Evolutionary conservation across 2,888 invertebrate species (phyloP).

Genomic region (Epirrhoe alternata): DNA sequence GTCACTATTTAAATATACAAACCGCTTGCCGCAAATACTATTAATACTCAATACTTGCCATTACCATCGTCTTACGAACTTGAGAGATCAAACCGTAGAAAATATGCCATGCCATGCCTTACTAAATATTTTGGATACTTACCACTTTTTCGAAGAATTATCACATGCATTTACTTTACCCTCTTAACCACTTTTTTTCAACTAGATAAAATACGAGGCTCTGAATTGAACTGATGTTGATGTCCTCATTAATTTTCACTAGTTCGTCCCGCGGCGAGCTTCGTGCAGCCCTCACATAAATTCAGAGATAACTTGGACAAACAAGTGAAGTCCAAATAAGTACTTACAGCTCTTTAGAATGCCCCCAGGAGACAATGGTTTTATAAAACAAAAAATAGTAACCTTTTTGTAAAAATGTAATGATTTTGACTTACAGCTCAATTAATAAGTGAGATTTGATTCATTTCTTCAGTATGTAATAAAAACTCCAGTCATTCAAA

Average conservation of each 20-base stretch:
- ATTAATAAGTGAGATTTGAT: neutral
- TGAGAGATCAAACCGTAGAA: neutral
- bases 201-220: neutral
- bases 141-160: too few species aligned
- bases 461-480: neutral
- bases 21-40: neutral
- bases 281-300: slow-evolving; percentile 75
- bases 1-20: slow-evolving; percentile 37
- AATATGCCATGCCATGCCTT: too few species aligned
- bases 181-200: neutral
- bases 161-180: neutral
- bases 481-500: too few species aligned
- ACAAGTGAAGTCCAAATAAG: slow-evolving; percentile 77
- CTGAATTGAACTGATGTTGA: slow-evolving; percentile 55
- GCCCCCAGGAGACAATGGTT: slow-evolving; percentile 69
- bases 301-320: slow-evolving; percentile 76
- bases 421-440: neutral
- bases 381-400: slow-evolving; percentile 58
- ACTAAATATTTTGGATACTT: too few species aligned
- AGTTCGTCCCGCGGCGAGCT: slow-evolving; percentile 66
- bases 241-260: slow-evolving; percentile 76
- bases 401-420: neutral
- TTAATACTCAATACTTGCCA: slow-evolving; percentile 1
- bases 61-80: neutral
- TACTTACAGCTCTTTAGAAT: slow-evolving; percentile 68